These are phyloP conservation scores for Aix galericulata DNA, from an alignment of 2,113 vertebrate genomes.

Conservation along the genomic window DNA sequence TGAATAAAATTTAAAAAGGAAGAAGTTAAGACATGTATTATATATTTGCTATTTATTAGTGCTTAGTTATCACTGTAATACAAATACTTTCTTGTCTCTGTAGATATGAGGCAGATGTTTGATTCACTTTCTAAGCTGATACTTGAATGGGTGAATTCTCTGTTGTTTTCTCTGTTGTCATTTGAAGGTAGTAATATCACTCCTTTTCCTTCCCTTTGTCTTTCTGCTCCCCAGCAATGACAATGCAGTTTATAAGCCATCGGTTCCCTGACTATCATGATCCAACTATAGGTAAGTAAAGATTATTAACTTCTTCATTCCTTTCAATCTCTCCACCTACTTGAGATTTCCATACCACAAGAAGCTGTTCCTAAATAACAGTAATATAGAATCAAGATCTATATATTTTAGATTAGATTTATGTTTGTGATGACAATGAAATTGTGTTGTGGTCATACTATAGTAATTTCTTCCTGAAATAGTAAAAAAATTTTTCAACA, in stretches of 20 bases:
- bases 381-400: neutral
- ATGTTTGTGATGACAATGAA: neutral
- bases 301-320: neutral
- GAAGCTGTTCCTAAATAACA: neutral
- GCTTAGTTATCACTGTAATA: neutral
- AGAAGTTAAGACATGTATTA: neutral
- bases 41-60: neutral
- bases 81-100: neutral
- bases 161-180: neutral
- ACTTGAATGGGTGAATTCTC: neutral
- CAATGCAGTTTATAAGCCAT: conserved; percentile 82
- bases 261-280: conserved; percentile 79
- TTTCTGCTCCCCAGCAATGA: conserved; percentile 73
- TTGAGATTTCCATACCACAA: neutral
- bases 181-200: neutral
- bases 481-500: neutral
- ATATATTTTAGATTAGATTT: neutral
- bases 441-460: accelerated
- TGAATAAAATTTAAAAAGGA: neutral
- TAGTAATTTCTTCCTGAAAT: neutral
- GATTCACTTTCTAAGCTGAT: neutral
- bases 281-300: conserved; percentile 77
- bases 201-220: neutral
- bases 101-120: neutral
- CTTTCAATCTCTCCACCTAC: neutral